Evolutionary conservation across 2,113 vertebrate species (phyloP).

Genomic region (Strigops habroptila): DNA sequence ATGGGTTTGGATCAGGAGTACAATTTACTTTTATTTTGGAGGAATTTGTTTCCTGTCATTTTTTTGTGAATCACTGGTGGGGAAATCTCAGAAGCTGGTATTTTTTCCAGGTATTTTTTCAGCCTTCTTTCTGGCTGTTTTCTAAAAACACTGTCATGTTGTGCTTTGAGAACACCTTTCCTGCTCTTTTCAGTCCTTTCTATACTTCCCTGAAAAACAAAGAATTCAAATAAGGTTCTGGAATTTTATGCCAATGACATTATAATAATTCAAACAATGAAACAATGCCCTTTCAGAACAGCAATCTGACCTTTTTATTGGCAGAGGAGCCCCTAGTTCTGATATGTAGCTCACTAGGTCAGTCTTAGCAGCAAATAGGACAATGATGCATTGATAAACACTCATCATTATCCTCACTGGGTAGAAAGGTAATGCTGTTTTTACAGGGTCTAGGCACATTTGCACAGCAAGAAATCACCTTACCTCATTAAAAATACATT

Average conservation of each 20-base stretch:
- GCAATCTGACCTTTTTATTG: background rate
- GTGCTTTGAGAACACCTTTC: background rate
- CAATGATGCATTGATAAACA: slow-evolving; percentile 25
- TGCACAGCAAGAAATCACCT: slow-evolving; percentile 51
- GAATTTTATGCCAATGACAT: background rate
- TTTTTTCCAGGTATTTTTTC: background rate
- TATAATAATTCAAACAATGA: background rate
- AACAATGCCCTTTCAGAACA: background rate
- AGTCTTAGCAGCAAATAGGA: slow-evolving; percentile 3
- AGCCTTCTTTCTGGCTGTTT: background rate
- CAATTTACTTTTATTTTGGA: background rate
- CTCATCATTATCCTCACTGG: background rate
- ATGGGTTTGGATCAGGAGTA: background rate
- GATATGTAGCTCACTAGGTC: slow-evolving; percentile 45
- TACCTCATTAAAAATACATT: slow-evolving; percentile 58
- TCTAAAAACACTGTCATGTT: background rate
- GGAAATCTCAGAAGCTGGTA: background rate
- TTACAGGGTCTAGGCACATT: slow-evolving; percentile 29
- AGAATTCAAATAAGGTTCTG: background rate
- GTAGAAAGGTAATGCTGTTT: background rate
- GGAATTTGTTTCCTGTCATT: background rate
- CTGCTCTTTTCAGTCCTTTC: background rate
- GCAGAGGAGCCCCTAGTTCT: background rate
- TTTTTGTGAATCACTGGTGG: background rate
- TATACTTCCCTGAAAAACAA: background rate